Percentiles rank a stretch among this genome's conserved stretches.
These are phyloP conservation scores for Melanerpes formicivorus DNA, from an alignment of 2,113 vertebrate species.

Conservation along the genomic window DNA sequence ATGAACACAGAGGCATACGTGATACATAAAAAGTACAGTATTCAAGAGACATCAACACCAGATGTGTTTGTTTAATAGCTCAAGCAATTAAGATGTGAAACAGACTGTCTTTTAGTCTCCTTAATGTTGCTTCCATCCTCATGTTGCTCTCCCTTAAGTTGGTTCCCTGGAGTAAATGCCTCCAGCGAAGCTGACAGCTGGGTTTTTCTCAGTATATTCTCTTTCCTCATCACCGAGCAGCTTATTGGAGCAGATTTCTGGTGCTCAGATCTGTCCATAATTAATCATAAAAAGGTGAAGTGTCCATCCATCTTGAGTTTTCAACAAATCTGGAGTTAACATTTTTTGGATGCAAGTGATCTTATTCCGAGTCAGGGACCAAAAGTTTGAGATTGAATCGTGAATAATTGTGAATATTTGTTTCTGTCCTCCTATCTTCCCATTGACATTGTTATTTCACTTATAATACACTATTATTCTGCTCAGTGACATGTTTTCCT, in stretches of 20 bases:
- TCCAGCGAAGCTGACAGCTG: not conserved
- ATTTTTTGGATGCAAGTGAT: not conserved
- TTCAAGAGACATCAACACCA: conserved; percentile 34
- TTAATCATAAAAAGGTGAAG: conserved; percentile 24
- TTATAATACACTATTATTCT: not conserved
- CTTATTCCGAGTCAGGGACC: not conserved
- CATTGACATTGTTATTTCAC: not conserved
- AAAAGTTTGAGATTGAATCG: not conserved
- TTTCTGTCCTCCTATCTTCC: not conserved
- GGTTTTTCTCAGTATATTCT: not conserved
- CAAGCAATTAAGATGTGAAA: conserved; percentile 46
- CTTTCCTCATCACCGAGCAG: not conserved
- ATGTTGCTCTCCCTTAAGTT: not conserved
- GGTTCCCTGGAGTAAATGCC: not conserved
- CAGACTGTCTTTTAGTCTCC: conserved; percentile 11
- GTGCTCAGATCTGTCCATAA: not conserved
- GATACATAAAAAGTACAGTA: conserved; percentile 14
- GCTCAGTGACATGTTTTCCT: not conserved
- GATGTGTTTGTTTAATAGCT: conserved; percentile 61
- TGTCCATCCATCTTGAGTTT: not conserved
- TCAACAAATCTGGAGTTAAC: not conserved
- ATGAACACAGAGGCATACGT: not conserved
- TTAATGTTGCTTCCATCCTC: conserved; percentile 1
- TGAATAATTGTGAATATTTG: not conserved
- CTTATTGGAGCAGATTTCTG: not conserved